Evolutionary conservation across 2,113 vertebrate genomes (phyloP).

Genomic region (Felis catus): DNA sequence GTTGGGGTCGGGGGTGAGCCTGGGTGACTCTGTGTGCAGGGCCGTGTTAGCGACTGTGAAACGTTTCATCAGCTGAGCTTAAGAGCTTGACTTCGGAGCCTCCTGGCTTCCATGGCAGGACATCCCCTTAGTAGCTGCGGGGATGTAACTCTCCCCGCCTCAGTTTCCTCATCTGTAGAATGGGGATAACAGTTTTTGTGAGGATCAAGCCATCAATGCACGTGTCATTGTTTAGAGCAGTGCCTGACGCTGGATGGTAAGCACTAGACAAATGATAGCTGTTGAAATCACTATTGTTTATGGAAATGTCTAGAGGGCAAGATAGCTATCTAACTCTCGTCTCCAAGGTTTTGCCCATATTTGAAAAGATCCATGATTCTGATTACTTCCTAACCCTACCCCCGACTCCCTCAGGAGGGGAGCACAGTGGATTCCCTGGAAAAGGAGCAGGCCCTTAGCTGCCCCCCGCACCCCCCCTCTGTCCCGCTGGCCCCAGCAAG

Average conservation of each 20-base stretch:
- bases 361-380: neutral
- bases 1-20: neutral
- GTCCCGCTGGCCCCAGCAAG: accelerated
- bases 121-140: neutral
- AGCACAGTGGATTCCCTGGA: neutral
- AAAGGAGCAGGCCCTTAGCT: neutral
- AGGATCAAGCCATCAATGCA: neutral
- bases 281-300: neutral
- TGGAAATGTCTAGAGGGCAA: neutral
- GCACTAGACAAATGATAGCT: neutral
- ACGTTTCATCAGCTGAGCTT: neutral
- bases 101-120: neutral
- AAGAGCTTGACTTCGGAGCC: no score
- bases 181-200: neutral
- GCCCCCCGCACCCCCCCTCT: neutral
- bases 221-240: neutral
- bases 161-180: neutral
- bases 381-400: neutral
- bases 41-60: neutral
- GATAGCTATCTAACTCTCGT: neutral
- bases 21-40: neutral
- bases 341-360: neutral
- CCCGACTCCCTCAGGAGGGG: neutral
- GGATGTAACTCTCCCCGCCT: neutral
- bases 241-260: neutral